Evolutionary conservation across 2,888 invertebrate genomes (phyloP), one percentile per base, ranked within the genome.

Genomic region (Nomada lathburiana): DNA sequence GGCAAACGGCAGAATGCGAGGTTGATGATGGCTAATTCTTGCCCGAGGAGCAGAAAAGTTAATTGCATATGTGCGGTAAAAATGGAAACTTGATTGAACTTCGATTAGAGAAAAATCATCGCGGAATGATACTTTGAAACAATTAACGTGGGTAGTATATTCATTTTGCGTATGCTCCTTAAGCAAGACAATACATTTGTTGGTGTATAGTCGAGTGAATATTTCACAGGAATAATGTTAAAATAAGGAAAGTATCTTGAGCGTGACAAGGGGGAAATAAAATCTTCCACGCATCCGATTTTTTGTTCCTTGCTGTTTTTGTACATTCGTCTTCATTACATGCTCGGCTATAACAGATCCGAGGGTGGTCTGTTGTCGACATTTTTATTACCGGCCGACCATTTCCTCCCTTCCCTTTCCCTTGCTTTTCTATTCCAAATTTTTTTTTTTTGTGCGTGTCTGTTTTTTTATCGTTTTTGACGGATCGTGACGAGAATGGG

Each of bases 361-460:
- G 59, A 50, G 53, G 53, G 44, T 42, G 77, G 70, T 64, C 71
- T 70, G 75, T 53, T 44, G 71, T 52, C 82, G 75, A 83, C 83
- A 70, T 71, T 83, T 83, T 83, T 78, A 83, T 79, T 67, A 79
- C 82, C 69, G 11, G 44, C 63, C 81, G 64, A 55, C 71, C 79
- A 64, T 79, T 72, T 68, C 55, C 59, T 29, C 23, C 16, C 36
- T 47, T 13, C 36, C 13, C 9, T 16, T 23, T 52, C 9, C 13
- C 42, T 23, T 42, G 26, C 7, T 44, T 3, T 23, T 36, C 29
- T 16, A 3, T 16, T 47, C 10, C 2, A 10, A 36, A 7, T 36
- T 36, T 36, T 36, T 7, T 29, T 36, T 36, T 26, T 26, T 26
- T 1, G 26, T 2, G 26, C 26, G 26, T 2, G 7, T 36, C 7